phyloP scores from a whole-genome alignment of 2,888 invertebrate genomes.

The Phrixothrix hirtus region DNA sequence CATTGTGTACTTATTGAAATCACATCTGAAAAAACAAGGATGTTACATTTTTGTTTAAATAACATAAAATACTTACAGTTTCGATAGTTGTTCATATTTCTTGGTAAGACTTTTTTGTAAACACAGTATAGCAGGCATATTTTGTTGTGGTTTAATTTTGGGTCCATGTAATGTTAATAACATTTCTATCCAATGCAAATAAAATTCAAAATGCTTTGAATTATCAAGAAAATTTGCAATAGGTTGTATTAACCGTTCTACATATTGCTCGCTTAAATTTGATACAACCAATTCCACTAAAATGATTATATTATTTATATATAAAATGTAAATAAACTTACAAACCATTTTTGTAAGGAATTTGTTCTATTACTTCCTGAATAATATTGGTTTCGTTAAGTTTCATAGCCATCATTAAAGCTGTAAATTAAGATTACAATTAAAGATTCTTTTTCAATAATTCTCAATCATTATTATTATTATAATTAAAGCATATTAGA shows the following conservation, averaged over 20 bases:
- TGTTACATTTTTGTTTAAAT: conserved; percentile 1
- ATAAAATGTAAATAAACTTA: too few species aligned
- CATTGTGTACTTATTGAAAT: conserved; percentile 86
- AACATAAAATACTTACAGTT: conserved; percentile 69
- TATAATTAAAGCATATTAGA: too few species aligned
- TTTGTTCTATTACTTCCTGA: conserved; percentile 78
- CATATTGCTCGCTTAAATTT: conserved; percentile 73
- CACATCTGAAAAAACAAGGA: conserved; percentile 68
- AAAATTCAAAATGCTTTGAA: conserved; percentile 86
- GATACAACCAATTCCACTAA: conserved; percentile 76
- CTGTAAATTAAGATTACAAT: conserved; percentile 52
- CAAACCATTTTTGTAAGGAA: conserved; percentile 78
- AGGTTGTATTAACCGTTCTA: conserved; percentile 73
- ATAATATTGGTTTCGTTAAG: conserved; percentile 80
- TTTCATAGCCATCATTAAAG: conserved; percentile 82
- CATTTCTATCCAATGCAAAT: conserved; percentile 77
- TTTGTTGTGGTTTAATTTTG: conserved; percentile 59
- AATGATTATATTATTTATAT: too few species aligned
- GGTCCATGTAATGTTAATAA: conserved; percentile 70
- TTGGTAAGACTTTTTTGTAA: conserved; percentile 79
- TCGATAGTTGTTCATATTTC: conserved; percentile 79
- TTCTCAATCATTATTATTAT: too few species aligned
- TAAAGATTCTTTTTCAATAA: too few species aligned
- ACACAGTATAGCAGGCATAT: conserved; percentile 69
- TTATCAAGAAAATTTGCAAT: conserved; percentile 74